Evolutionary conservation across 2,113 vertebrate species (phyloP).

Genomic region (Grammomys surdaster): DNA sequence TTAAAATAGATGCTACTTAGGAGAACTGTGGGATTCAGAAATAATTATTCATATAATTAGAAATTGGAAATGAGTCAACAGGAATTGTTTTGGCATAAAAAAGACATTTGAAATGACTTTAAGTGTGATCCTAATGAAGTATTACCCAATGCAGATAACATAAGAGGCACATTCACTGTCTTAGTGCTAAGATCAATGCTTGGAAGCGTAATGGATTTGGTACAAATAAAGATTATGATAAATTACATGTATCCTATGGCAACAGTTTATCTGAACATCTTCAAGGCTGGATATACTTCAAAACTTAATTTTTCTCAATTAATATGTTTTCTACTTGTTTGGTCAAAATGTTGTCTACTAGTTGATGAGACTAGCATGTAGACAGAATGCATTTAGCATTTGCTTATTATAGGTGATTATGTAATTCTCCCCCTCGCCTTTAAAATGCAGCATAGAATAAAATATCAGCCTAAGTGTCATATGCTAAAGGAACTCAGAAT

Average conservation of each 20-base stretch:
- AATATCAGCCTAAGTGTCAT: constrained; percentile 17
- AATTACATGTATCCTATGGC: neutral
- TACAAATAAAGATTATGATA: constrained; percentile 40
- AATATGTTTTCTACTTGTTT: constrained; percentile 22
- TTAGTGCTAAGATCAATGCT: constrained; percentile 43
- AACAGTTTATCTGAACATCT: constrained; percentile 27
- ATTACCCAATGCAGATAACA: neutral
- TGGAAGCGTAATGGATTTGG: constrained; percentile 46
- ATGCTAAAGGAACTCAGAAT: constrained; percentile 57
- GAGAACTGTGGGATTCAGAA: constrained; percentile 74
- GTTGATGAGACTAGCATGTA: neutral
- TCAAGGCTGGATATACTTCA: constrained; percentile 39
- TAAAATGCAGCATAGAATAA: constrained; percentile 39
- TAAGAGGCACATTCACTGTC: constrained; percentile 5
- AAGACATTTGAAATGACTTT: constrained; percentile 43
- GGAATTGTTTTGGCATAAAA: constrained; percentile 67
- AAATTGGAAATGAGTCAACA: constrained; percentile 77
- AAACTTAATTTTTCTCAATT: constrained; percentile 50
- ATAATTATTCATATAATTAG: constrained; percentile 81
- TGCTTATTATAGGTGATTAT: neutral
- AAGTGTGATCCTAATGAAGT: constrained; percentile 11
- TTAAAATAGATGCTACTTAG: constrained; percentile 80
- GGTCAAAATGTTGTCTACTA: constrained; percentile 39
- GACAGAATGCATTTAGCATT: constrained; percentile 18
- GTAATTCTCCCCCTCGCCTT: constrained; percentile 27